These are phyloP conservation scores for Vulpes ferrilata DNA, from an alignment of 2,113 vertebrate genomes.

Conservation along the genomic window DNA sequence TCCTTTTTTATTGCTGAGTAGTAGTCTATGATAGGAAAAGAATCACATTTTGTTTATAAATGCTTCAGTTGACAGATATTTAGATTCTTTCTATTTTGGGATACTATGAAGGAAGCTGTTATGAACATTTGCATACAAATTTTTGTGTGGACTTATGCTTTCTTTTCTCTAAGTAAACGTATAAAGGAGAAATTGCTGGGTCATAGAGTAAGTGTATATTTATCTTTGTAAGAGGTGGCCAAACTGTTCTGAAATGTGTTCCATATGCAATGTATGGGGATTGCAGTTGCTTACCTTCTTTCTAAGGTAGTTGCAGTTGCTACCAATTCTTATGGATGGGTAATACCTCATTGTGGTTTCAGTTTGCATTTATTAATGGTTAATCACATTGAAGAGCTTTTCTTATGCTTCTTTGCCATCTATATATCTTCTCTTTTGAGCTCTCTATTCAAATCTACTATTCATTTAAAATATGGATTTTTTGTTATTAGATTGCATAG, in stretches of 20 bases:
- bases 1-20: background rate
- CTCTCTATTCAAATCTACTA: constrained; percentile 5
- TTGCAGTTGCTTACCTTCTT: background rate
- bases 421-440: background rate
- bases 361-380: constrained; percentile 6
- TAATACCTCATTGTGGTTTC: background rate
- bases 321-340: background rate
- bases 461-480: background rate
- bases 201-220: background rate
- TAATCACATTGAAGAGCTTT: background rate
- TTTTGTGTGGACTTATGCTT: background rate
- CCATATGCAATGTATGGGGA: background rate
- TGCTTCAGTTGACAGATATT: background rate
- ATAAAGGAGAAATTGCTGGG: background rate
- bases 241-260: background rate
- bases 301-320: background rate
- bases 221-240: background rate
- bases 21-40: background rate
- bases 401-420: background rate
- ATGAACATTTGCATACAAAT: background rate
- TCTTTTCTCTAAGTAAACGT: constrained; percentile 17
- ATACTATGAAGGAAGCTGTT: background rate
- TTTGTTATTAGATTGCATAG: background rate
- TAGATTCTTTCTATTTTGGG: constrained; percentile 34
- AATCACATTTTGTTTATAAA: background rate